Base-by-base conservation (phyloP, 2,888 invertebrate species). In the Automeris io region DNA sequence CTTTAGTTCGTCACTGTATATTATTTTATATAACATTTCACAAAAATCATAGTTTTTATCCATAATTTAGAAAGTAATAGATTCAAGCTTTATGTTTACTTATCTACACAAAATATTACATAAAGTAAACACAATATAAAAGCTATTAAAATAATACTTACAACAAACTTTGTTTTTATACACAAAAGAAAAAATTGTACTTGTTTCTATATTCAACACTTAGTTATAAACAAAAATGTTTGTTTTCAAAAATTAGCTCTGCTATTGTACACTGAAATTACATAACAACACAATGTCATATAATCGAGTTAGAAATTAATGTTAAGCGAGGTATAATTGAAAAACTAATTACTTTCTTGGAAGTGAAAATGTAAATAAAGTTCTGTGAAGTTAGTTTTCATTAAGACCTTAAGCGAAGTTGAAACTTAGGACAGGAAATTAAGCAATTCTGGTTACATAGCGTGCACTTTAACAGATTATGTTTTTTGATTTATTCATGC, bases 351-450 rank as follows among this genome's bases (percentile, higher is more conserved):
- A 69, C 57, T 64, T 68, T 62, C 64, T 67, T 64, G 63, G 60
- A 62, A 58, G 52, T 52, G 57, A 70, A 70, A 73, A 68, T 62
- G 61, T 65, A 66, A 67, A 72, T 67, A 67, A 68, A 72, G 61
- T 71, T 66, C 51, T 54, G 52, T 51, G 50, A 74, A 78, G 68
- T 75, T 70, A 70, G 75, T 70, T 75, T 73, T 69, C 70, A 75
- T 77, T 73, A 74, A 75, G 72, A 73, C 68, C 66, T 70, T 71
- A 69, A 71, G 57, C 64, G 57, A 58, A 68, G 72, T 70, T 64
- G 61, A 72, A 70, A 66, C 61, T 71, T 54, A 58, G 48, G 56
- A 49, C 65, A 70, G 76, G 78, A 79, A 78, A 80, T 78, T 79
- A 66, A 73, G 66, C 76, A 78, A 77, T 80, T 77, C 75, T 51